Conservation (phyloP, 2,888 invertebrate species). For the Nematopogon swammerdamellus region DNA sequence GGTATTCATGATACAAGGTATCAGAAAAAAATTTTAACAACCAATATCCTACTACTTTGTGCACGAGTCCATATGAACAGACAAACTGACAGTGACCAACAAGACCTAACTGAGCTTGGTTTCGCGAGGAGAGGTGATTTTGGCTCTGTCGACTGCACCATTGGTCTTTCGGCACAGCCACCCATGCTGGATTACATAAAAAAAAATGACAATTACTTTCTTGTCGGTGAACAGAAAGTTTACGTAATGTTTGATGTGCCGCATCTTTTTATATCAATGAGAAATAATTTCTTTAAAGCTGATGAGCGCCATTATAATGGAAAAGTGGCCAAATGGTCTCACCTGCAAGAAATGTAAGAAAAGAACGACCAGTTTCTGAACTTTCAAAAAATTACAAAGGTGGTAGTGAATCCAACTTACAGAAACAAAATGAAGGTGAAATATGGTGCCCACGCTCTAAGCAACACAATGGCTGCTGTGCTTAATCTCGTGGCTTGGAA, state of each 20-base stretch:
- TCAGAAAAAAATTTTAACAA: conserved; percentile 12
- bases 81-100: conserved; percentile 7
- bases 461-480: conserved; percentile 12
- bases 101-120: conserved; percentile 6
- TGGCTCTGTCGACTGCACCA: no score
- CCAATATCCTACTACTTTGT: conserved; percentile 14
- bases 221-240: conserved; percentile 4
- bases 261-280: conserved; percentile 8
- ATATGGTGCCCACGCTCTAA: conserved; percentile 10
- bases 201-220: conserved; percentile 5
- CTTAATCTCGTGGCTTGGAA: conserved; percentile 8
- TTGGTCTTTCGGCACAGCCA: conserved; percentile 11
- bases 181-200: conserved; percentile 9
- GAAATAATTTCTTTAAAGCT: conserved; percentile 6
- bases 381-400: conserved; percentile 12
- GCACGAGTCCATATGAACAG: conserved; percentile 8
- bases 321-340: conserved; percentile 6
- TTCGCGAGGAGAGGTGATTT: no score
- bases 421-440: conserved; percentile 8
- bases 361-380: conserved; percentile 9
- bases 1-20: conserved; percentile 13
- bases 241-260: conserved; percentile 7
- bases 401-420: not conserved
- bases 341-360: conserved; percentile 2
- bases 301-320: conserved; percentile 1